Base-by-base conservation (phyloP, 2,113 vertebrate species). In the Brachyhypopomus gauderio region DNA sequence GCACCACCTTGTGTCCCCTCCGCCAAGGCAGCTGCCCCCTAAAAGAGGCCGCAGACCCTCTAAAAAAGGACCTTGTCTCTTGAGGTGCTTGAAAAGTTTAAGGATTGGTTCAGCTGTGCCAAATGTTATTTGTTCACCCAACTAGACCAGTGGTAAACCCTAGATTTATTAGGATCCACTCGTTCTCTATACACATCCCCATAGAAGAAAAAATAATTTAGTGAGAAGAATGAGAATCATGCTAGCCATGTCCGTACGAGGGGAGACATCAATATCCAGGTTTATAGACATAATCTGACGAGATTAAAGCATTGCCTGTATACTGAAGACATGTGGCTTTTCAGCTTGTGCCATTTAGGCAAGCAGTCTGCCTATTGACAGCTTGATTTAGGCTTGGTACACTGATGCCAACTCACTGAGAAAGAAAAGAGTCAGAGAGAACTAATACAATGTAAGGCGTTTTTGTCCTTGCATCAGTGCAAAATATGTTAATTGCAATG, bases 321-420 rank as follows among this genome's bases (percentile, higher is more conserved):
- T 87, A 88, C 86, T 85, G 83, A 77, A 83, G 87, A 90, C 89
- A 91, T 88, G 90, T 91, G 87, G 86, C 83, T 87, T 89, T 91
- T 90, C 88, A 89, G 90, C 80, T 82, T 88, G 88, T 84, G 87
- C 88, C 79, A 79, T 90, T 91, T 88, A 90, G 86, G 86, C 83
- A 85, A 87, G 85, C 88, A 90, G 87, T 90, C 87, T 91, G 89
- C 82, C 87, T 85, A 86, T 85, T 89, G 90, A 91, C 90, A 92
- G 86, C 85, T 91, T 91, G 87, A 91, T 92, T 91, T 90, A 91
- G 85, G 83, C 78, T 83, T 79, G 82, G 48, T 84, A 69, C 86
- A 89, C 86, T 81, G 83, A 83, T 88, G 87, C 85, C 86, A 89
- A 79, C 23, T 84, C n/a, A 85, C 66, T 67, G 83, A 89, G 75